Base-by-base conservation (phyloP, 2,888 invertebrate genomes). In the Zele albiditarsus region DNA sequence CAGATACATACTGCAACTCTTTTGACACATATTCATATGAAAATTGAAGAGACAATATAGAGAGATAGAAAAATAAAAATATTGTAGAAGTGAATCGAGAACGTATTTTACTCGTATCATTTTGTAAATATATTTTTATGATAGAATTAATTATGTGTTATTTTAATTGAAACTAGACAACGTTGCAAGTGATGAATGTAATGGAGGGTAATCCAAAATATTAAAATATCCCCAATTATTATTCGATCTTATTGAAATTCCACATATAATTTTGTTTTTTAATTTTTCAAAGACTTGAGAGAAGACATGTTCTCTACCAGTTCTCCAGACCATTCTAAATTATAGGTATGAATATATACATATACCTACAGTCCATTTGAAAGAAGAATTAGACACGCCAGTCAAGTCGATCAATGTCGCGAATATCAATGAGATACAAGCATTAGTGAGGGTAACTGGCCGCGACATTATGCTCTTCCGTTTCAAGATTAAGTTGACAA, bases 391-490 rank as follows among this genome's bases (percentile, higher is more conserved):
- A 63, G 38, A 33, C n/a, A 63, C n/a, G 73, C 70, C 80, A 77
- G 78, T 71, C 81, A 82, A 82, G 80, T 81, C 82, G 78, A 84
- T 85, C 81, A 76, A 77, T 80, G 76, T 63, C 68, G 79, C 71
- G 81, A 82, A 82, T 85, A 80, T 84, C 82, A 85, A 85, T 82
- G 84, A 82, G 82, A 79, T 66, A 28, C 60, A 68, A 67, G 65
- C 68, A 86, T 85, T 85, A 85, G 78, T 79, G 78, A 77, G 81
- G 77, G 74, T 79, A 84, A 83, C 81, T 82, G 80, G 77, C 82
- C 82, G 83, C 80, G 82, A 84, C 83, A 70, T 67, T 73, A 73
- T 80, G 62, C 63, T 66, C 71, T 76, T 79, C 80, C 78, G 76
- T 73, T 79, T 74, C 71, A 72, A 73, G 20, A 57, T 3, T 27